A percentile compares a stretch with the other conserved stretches of the same genome.
These are phyloP conservation scores for Clarias laeviceps DNA, from an alignment of 2,797 vertebrate genomes.

Conservation along the genomic window DNA sequence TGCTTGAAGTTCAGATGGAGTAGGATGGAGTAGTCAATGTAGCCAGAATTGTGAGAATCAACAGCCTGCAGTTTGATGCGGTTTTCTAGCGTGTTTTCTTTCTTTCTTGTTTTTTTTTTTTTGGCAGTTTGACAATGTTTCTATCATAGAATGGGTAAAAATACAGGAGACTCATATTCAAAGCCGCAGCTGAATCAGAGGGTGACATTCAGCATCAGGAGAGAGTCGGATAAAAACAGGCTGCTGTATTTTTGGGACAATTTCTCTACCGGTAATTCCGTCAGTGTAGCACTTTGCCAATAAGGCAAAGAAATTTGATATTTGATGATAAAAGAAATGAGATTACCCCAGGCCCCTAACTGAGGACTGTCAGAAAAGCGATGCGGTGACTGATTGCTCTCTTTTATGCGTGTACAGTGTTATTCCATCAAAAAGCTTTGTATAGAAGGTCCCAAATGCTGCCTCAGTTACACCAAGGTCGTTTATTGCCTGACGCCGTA, in stretches of 20 bases:
- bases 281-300: slow-evolving; percentile 72
- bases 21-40: slow-evolving; percentile 28
- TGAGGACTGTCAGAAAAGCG: slow-evolving; percentile 78
- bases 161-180: slow-evolving; percentile 42
- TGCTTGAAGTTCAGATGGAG: slow-evolving; percentile 49
- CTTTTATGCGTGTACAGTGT: slow-evolving; percentile 77
- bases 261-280: slow-evolving; percentile 55
- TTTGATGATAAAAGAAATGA: slow-evolving; percentile 80
- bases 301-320: slow-evolving; percentile 79
- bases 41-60: slow-evolving; percentile 18
- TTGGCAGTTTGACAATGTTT: slow-evolving; percentile 31
- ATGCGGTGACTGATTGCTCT: slow-evolving; percentile 78
- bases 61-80: background rate
- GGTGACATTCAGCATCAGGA: slow-evolving; percentile 51
- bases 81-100: background rate
- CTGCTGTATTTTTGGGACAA: slow-evolving; percentile 54
- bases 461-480: slow-evolving; percentile 60
- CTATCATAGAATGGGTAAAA: slow-evolving; percentile 12
- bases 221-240: slow-evolving; percentile 45
- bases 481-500: slow-evolving; percentile 74
- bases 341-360: slow-evolving; percentile 79
- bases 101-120: background rate
- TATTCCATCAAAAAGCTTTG: slow-evolving; percentile 75
- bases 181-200: slow-evolving; percentile 33
- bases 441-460: slow-evolving; percentile 51